Base-by-base conservation (phyloP, 2,888 invertebrate genomes). In the Sphaerolaimus hirsutus region DNA sequence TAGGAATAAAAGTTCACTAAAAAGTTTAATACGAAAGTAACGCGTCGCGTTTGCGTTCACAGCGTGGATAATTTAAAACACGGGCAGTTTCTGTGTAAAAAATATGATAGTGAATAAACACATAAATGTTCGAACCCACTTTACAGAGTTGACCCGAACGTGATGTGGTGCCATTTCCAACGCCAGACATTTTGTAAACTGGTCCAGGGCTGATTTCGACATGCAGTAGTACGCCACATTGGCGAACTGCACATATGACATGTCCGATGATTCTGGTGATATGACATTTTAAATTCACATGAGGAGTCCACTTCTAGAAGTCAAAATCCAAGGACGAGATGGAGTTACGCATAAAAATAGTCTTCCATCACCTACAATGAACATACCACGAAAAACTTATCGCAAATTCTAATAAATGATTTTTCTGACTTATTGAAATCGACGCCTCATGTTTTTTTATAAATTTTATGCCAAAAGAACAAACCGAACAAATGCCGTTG, bases 121-220 rank as follows among this genome's bases (percentile, higher is more conserved):
- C 38, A n/a, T 40, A 7, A 7, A 32, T 17, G 19, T 32, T 5
- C 23, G 23, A 5, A 37, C 62, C 54, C 50, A 65, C 66, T 86
- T 86, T 0, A 89, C 83, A 53, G 78, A 75, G 65, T 89, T 89
- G 0, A 84, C 84, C 49, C 89, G 69, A 0, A 89, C 81, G 48
- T 65, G 62, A 48, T 66, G 61, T 2, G 65, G 56, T 4, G 70
- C 71, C 53, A 71, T 53, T 52, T 71, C 91, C 48, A 97, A 67
- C 2, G 93, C 89, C 2, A 78, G 74, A 65, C 87, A 87, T 56
- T 80, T 74, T 0, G 93, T 93, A 53, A 97, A 76, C 63, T 91
- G 91, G 66, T 97, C 93, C 0, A 93, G 71, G 14, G 87, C 81
- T 35, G 84, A 75, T 68, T 97, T 93, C 1, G 86, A 84, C 64